A percentile compares a stretch with the other conserved stretches of the same genome.
Evolutionary conservation across 2,888 invertebrate species (phyloP).

Genomic region (Trichopria drosophilae): DNA sequence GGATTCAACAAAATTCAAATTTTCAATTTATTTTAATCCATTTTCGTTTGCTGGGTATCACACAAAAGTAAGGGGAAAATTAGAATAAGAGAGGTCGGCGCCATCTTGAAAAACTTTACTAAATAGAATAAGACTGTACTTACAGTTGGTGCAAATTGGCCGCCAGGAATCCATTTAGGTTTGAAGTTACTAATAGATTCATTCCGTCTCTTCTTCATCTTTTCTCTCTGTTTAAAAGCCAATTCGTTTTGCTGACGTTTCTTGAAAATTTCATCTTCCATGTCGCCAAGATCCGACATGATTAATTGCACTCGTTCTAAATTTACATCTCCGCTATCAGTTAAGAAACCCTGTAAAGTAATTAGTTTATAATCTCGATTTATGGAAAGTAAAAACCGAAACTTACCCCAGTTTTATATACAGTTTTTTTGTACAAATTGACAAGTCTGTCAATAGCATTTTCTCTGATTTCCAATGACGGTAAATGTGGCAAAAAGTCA

Average conservation of each 20-base stretch:
- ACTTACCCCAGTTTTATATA: constrained; percentile 85
- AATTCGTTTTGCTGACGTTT: constrained; percentile 85
- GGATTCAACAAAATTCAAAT: too few relatives aligned
- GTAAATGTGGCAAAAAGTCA: constrained; percentile 97
- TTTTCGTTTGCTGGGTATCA: too few relatives aligned
- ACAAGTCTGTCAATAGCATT: constrained; percentile 94
- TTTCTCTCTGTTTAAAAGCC: constrained; percentile 77
- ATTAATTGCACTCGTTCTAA: constrained; percentile 93
- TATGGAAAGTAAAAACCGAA: constrained; percentile 11
- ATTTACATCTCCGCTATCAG: constrained; percentile 92
- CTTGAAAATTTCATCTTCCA: constrained; percentile 97
- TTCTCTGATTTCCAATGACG: constrained; percentile 95
- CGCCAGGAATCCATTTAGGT: constrained; percentile 72
- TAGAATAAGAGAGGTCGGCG: too few relatives aligned
- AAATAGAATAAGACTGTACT: constrained; percentile 42
- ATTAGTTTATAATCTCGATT: constrained; percentile 16
- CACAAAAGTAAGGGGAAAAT: not conserved
- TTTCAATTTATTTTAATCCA: too few relatives aligned
- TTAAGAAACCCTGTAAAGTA: constrained; percentile 79
- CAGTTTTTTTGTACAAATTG: constrained; percentile 89
- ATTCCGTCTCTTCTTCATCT: constrained; percentile 67
- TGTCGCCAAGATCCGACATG: constrained; percentile 88
- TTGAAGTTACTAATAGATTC: constrained; percentile 62
- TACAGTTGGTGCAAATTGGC: constrained; percentile 80
- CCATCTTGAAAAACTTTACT: not conserved